Evolutionary conservation across 2,797 vertebrate genomes (phyloP).

Genomic region (Echiichthys vipera): DNA sequence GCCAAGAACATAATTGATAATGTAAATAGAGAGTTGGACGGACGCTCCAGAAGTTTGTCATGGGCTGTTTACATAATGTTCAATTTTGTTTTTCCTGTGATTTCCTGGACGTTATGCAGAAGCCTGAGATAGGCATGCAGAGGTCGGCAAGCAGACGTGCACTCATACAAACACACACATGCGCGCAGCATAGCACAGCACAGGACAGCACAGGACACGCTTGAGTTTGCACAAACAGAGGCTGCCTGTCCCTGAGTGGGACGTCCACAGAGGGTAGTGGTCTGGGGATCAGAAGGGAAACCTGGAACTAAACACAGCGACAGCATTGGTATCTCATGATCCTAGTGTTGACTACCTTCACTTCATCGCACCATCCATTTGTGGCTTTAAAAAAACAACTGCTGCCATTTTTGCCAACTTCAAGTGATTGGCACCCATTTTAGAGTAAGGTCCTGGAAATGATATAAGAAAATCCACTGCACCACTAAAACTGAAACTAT

Average conservation of each 20-base stretch:
- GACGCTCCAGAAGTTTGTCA: conserved; percentile 76
- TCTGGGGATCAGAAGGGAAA: conserved; percentile 44
- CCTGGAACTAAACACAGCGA: conserved; percentile 55
- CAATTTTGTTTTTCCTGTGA: conserved; percentile 82
- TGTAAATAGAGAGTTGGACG: conserved; percentile 83
- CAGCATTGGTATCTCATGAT: conserved; percentile 46
- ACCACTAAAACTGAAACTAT: conserved; percentile 20
- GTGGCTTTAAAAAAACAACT: conserved; percentile 18
- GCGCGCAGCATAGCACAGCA: conserved; percentile 10
- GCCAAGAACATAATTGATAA: conserved; percentile 80
- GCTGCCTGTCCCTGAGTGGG: conserved; percentile 75
- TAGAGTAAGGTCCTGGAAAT: background rate
- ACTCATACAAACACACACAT: conserved; percentile 30
- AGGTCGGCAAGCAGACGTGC: conserved; percentile 67
- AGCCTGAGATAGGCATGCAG: conserved; percentile 76
- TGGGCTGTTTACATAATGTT: conserved; percentile 84
- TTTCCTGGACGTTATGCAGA: conserved; percentile 85
- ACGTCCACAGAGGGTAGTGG: conserved; percentile 49
- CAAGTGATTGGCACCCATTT: background rate
- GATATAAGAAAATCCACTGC: conserved; percentile 6
- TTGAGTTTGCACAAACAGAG: conserved; percentile 85
- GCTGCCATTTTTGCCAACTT: conserved; percentile 3
- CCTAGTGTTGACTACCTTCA: conserved; percentile 39
- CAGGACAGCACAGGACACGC: conserved; percentile 70
- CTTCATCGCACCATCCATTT: conserved; percentile 21